These are phyloP conservation scores for Dromococcyx pavoninus DNA, from an alignment of 2,797 vertebrate species.

Conservation along the genomic window DNA sequence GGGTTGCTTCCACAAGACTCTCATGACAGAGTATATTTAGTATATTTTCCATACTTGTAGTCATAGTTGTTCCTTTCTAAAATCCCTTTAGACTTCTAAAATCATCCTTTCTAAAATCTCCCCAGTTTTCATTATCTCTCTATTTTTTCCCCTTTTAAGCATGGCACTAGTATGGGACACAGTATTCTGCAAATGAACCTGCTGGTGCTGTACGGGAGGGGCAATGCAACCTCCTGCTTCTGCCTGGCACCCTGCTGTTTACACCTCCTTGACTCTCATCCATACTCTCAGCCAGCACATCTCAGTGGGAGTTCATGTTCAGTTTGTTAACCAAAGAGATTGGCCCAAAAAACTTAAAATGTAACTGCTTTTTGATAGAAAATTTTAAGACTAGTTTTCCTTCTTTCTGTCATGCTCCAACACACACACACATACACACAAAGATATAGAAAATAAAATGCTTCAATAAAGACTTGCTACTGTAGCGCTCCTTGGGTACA, in stretches of 20 bases:
- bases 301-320: background rate
- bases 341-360: background rate
- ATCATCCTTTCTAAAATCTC: background rate
- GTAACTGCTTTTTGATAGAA: background rate
- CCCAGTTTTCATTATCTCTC: background rate
- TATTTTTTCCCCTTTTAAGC: background rate
- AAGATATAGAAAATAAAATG: background rate
- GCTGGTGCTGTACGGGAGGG: background rate
- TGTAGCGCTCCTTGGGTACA: background rate
- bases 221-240: background rate
- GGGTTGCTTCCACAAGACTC: background rate
- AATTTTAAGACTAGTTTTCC: background rate
- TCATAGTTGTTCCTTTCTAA: background rate
- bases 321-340: background rate
- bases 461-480: background rate
- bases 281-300: background rate
- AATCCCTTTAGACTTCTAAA: background rate
- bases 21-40: background rate
- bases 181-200: background rate
- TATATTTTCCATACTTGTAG: background rate
- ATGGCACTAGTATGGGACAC: background rate
- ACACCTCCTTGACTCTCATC: background rate
- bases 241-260: background rate
- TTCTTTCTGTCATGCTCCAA: background rate
- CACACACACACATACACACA: background rate